These are phyloP conservation scores for Thaumatotibia leucotreta DNA, from an alignment of 1,140 invertebrate species.

Conservation along the genomic window DNA sequence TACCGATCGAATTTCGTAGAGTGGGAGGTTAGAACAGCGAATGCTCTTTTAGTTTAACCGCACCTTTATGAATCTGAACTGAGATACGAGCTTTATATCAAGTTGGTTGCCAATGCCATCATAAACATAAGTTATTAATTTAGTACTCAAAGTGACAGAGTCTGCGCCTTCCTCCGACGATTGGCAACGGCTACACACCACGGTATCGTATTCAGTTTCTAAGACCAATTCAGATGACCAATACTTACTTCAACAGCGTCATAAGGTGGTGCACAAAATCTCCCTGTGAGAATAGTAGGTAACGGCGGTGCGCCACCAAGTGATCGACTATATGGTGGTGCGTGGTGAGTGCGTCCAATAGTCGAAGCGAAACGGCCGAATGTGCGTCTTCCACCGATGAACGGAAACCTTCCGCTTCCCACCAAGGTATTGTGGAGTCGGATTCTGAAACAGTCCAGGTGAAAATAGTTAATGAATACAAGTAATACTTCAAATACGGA, in stretches of 20 bases:
- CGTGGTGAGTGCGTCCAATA: slow-evolving; percentile 90
- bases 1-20: too few species aligned
- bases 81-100: too few species aligned
- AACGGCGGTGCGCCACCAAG: slow-evolving; percentile 92
- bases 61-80: too few species aligned
- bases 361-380: slow-evolving; percentile 89
- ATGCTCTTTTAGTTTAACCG: too few species aligned
- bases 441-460: slow-evolving; percentile 67
- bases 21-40: too few species aligned
- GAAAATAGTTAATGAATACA: background rate
- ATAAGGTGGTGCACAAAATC: slow-evolving; percentile 96
- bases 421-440: slow-evolving; percentile 75
- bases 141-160: too few species aligned
- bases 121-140: too few species aligned
- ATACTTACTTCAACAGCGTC: slow-evolving; percentile 90
- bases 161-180: too few species aligned
- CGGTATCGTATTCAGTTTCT: background rate
- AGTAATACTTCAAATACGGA: too few species aligned
- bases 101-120: too few species aligned
- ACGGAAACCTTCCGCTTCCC: slow-evolving; percentile 85
- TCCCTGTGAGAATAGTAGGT: slow-evolving; percentile 95
- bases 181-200: too few species aligned
- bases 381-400: slow-evolving; percentile 90
- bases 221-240: background rate
- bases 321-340: slow-evolving; percentile 95